Evolutionary conservation across 2,888 invertebrate species (phyloP), one percentile per base, ranked within the genome.

Genomic region (Geotrupes spiniger): DNA sequence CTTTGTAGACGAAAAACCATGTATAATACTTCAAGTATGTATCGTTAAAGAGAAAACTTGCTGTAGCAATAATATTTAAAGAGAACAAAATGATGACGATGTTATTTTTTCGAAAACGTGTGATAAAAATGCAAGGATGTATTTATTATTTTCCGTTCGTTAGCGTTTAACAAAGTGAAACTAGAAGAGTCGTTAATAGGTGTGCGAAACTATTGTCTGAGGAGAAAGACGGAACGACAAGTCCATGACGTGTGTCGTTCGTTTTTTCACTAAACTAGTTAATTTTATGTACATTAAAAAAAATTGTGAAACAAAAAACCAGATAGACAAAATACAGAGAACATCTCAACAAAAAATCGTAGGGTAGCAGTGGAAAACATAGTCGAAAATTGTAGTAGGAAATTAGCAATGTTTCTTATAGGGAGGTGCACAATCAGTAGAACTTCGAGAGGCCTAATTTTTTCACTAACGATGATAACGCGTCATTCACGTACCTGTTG

Each of bases 61-160:
- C 74, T 73, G 73, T 76, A 77, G 77, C 76, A 77, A 77, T 77
- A 77, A 75, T 67, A 69, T 63, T 62, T 49, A 40, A 33, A 12
- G 33, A 17, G 36, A 31, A 49, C 31, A 43, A 43, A 42, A 47
- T 12, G 31, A 6, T n/a, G n/a, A n/a, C n/a, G n/a, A n/a, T n/a
- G n/a, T 47, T 47, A 41, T n/a, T n/a, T 50, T 50, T 50, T 46
- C 61, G 57, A 62, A 63, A 63, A 63, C 61, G 65, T 66, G 66
- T 65, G 66, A 66, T 66, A 66, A 61, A 42, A 33, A 33, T 42
- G 31, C 26, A 42, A 43, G 14, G 39, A 33, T 42, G 43, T 42
- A 21, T 4, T 21, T 21, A 21, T 21, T 21, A 21, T 21, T 4
- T 21, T 21, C n/a, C n/a, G n/a, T n/a, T n/a, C n/a, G n/a, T 21